Conservation (phyloP, 2,797 vertebrate genomes). For the Acrossocheilus fasciatus region DNA sequence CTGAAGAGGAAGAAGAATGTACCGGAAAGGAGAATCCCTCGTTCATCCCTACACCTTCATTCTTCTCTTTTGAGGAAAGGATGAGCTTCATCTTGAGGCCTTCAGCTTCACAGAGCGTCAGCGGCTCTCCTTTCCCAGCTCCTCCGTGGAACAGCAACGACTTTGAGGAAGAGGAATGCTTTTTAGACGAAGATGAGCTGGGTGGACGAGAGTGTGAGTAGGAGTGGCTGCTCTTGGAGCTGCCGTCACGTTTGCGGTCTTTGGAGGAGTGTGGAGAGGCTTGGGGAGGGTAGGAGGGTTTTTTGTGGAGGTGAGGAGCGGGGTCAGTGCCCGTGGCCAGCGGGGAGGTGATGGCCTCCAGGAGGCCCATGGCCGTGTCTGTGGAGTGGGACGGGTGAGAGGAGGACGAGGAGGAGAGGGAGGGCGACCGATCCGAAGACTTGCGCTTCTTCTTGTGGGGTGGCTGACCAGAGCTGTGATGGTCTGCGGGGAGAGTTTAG, state of each 20-base stretch:
- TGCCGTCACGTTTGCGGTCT: conserved; percentile 81
- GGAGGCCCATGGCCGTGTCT: conserved; percentile 93
- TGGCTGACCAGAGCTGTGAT: conserved; percentile 75
- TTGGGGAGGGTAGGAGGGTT: conserved; percentile 80
- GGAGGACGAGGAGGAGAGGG: conserved; percentile 76
- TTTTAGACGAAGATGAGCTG: conserved; percentile 69
- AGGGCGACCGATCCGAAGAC: conserved; percentile 76
- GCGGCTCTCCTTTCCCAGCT: conserved; percentile 77
- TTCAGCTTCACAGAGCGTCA: conserved; percentile 85
- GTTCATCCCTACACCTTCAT: conserved; percentile 53
- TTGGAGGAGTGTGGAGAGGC: conserved; percentile 78
- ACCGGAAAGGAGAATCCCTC: conserved; percentile 78
- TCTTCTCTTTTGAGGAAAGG: conserved; percentile 94
- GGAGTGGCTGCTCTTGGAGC: conserved; percentile 73
- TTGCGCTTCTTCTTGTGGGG: conserved; percentile 85
- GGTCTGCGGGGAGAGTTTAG: conserved; percentile 67
- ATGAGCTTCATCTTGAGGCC: conserved; percentile 98
- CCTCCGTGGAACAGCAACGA: conserved; percentile 78
- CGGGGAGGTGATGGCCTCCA: conserved; percentile 92
- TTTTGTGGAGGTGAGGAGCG: conserved; percentile 80
- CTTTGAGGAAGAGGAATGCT: conserved; percentile 76
- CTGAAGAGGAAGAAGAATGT: conserved; percentile 65
- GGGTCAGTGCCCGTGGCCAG: conserved; percentile 87
- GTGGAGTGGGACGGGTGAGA: conserved; percentile 77
- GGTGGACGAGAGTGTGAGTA: conserved; percentile 71